Evolutionary conservation across 2,888 invertebrate genomes (phyloP), one percentile per base, ranked within the genome.

Genomic region (Rotaria sp.): DNA sequence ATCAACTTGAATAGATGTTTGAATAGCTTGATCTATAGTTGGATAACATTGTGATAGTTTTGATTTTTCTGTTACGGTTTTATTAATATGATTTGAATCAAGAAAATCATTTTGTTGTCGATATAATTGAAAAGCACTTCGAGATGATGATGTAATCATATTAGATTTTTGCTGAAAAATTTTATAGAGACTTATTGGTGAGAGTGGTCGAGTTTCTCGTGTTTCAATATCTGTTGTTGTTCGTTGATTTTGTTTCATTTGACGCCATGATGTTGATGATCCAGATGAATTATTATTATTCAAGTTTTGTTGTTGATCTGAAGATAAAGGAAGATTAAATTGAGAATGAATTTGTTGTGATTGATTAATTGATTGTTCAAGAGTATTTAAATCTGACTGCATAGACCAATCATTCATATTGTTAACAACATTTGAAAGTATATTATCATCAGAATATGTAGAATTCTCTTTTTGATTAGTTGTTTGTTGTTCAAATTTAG

Each of bases 251-350:
- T 80, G 45, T n/a, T 80, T 80, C 80, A 45, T 80, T 26, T 45
- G 80, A n/a, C 45, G 41, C 80, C 80, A 80, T 45, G 80, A 80
- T 80, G 80, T 80, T 80, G 80, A 80, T 45, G 80, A 80, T 45
- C 45, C 26, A 5, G 80, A 80, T 45, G 80, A 45, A 45, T 45
- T 2, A 45, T 41, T 45, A 13, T 41, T 26, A 13, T 26, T 1
- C 3, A 45, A n/a, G n/a, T n/a, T 45, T 45, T 10, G 45, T 45
- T 80, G 45, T 45, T 45, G 41, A 2, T 30, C 7, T 45, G 15
- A 4, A 24, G 80, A 21, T n/a, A 18, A 18, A 26, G 45, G 45
- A 35, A 30, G 35, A 67, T 67, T 13, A 5, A 10, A 67, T 67
- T 67, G 30, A 15, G 67, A 67, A 67, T 35, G 67, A 30, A 67